Base-by-base conservation (phyloP, 2,113 vertebrate genomes). In the Tachycineta bicolor region DNA sequence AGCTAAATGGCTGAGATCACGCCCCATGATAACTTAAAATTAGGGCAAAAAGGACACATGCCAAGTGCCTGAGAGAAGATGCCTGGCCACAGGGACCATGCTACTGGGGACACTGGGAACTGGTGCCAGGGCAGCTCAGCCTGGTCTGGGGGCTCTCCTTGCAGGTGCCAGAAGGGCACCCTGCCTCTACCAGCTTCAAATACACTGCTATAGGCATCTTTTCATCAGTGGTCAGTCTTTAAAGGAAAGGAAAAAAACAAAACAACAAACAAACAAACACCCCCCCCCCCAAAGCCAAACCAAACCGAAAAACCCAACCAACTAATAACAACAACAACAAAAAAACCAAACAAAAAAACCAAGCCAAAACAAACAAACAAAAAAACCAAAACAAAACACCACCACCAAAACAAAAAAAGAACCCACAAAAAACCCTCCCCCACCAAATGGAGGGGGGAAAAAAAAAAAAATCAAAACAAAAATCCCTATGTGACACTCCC, bases 1-100 rank as follows among this genome's bases (percentile, higher is more conserved):
- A 0, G 47, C 46, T 37, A 6, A 25, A 68, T 18, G 59, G 46
- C 41, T 89, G 39, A 95, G 80, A 95, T 52, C n/a, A 37, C 17
- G 70, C 47, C 64, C 46, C 3, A 0, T 1, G 8, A 64, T 78
- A 80, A 92, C 23, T 31, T 84, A 85, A 89, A 88, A 81, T 76
- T 74, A 60, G 56, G 90, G 92, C 47, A 90, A 81, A 83, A 91
- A 69, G 29, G 55, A 44, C 34, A n/a, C n/a, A 29, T 0, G 11
- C 3, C 46, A n/a, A 70, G 31, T 46, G 56, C 23, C 43, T 33
- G 50, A 49, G 23, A 76, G 34, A 55, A 71, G 64, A 39, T 14
- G 33, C 7, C 25, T 1, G 0, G 24, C 10, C 0, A 0, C 0
- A 1, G 23, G 47, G 52, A 67, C 31, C 1, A 0, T 0, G 4